These are phyloP conservation scores for Psittacula derbiana DNA, from an alignment of 2,797 vertebrate species.

Conservation along the genomic window DNA sequence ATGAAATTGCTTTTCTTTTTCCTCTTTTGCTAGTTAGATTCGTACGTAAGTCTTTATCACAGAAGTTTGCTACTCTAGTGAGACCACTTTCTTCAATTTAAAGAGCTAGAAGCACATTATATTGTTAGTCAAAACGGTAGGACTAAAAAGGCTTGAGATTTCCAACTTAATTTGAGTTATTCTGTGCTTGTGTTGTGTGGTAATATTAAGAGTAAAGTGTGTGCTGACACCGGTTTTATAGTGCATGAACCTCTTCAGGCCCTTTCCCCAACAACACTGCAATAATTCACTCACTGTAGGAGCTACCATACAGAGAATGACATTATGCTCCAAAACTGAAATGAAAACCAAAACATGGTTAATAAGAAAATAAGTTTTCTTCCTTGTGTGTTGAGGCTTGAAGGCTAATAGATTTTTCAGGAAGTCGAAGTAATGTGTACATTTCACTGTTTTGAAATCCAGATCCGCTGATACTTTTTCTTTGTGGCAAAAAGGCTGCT, in stretches of 20 bases:
- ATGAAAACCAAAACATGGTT: neutral
- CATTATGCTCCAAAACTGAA: neutral
- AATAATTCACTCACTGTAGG: neutral
- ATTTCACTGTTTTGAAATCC: conserved; percentile 51
- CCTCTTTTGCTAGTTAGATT: neutral
- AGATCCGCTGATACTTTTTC: neutral
- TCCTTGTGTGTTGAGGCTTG: conserved; percentile 13
- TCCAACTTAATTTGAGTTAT: conserved; percentile 43
- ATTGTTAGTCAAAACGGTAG: conserved; percentile 42
- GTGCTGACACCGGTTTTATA: neutral
- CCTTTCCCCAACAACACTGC: neutral
- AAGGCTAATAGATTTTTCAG: conserved; percentile 13
- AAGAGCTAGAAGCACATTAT: conserved; percentile 15
- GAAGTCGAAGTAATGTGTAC: neutral
- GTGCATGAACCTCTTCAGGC: neutral
- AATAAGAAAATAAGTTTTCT: neutral
- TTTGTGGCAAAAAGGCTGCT: neutral
- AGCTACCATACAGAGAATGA: neutral
- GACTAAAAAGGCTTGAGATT: conserved; percentile 21
- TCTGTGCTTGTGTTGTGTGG: neutral
- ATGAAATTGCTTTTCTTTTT: neutral
- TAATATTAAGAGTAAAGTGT: neutral
- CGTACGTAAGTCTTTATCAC: conserved; percentile 25
- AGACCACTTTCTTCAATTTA: conserved; percentile 16
- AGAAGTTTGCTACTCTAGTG: neutral